Conservation (phyloP, 1,140 invertebrate species). For the Carcinoscorpius rotundicauda region DNA sequence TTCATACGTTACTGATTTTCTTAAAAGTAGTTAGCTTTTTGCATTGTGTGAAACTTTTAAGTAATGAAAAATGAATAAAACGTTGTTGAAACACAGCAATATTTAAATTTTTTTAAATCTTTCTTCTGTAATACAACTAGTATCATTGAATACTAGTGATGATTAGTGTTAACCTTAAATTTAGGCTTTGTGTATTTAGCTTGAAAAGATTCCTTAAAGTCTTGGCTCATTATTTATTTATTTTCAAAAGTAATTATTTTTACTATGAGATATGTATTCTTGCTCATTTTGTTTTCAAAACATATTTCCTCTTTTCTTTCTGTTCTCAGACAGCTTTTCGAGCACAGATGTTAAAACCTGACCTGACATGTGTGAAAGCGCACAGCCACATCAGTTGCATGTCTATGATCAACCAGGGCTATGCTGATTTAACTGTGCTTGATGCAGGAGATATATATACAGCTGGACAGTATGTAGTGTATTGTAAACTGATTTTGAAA, state of each 20-base stretch:
- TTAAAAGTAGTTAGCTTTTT: no score
- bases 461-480: conserved; percentile 46
- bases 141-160: no score
- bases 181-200: no score
- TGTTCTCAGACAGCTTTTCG: conserved; percentile 59
- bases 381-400: conserved; percentile 82
- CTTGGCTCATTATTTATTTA: background rate
- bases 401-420: conserved; percentile 42
- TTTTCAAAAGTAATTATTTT: background rate
- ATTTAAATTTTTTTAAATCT: no score
- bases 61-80: no score
- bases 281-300: conserved; percentile 3
- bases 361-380: conserved; percentile 71
- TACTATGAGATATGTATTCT: background rate
- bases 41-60: no score
- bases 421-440: conserved; percentile 74
- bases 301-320: conserved; percentile 7
- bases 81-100: no score
- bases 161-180: no score
- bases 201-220: no score
- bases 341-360: conserved; percentile 75
- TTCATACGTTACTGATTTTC: no score
- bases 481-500: background rate
- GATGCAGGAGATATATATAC: conserved; percentile 92
- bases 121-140: no score